Conservation (phyloP, 35 echinoderm and acorn worm species). For the Diadema setosum region DNA sequence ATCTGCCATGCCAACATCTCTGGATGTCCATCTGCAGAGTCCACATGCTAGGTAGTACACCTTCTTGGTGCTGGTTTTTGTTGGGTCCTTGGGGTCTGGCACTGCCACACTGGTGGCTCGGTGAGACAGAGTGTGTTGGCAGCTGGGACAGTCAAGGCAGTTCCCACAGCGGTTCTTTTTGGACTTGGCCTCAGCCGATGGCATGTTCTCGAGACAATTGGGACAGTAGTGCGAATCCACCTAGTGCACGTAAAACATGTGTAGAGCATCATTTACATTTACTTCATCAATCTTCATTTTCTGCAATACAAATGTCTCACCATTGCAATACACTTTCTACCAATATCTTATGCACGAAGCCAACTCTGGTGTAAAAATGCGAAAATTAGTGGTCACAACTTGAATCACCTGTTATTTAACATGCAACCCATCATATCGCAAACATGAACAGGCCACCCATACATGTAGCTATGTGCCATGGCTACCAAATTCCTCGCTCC, state of each 20-base stretch:
- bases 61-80: conserved; percentile 86
- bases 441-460: too few relatives aligned
- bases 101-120: conserved; percentile 82
- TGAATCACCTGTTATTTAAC: too few relatives aligned
- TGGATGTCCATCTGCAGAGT: conserved; percentile 87
- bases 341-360: too few relatives aligned
- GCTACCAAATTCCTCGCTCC: too few relatives aligned
- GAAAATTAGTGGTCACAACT: too few relatives aligned
- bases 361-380: too few relatives aligned
- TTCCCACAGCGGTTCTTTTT: conserved; percentile 97
- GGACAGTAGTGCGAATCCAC: conserved; percentile 96
- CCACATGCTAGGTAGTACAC: conserved; percentile 95
- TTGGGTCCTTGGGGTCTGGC: conserved; percentile 54
- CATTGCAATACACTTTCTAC: too few relatives aligned
- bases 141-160: conserved; percentile 95
- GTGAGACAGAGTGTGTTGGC: conserved; percentile 83
- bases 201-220: conserved; percentile 98
- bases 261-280: too few relatives aligned
- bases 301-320: too few relatives aligned
- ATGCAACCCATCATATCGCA: too few relatives aligned
- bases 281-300: too few relatives aligned
- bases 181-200: conserved; percentile 89
- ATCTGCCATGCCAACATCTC: conserved; percentile 84
- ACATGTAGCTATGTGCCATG: too few relatives aligned
- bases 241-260: background rate